Base-by-base conservation (phyloP, 2,888 invertebrate species). In the Leptopilina myrica region DNA sequence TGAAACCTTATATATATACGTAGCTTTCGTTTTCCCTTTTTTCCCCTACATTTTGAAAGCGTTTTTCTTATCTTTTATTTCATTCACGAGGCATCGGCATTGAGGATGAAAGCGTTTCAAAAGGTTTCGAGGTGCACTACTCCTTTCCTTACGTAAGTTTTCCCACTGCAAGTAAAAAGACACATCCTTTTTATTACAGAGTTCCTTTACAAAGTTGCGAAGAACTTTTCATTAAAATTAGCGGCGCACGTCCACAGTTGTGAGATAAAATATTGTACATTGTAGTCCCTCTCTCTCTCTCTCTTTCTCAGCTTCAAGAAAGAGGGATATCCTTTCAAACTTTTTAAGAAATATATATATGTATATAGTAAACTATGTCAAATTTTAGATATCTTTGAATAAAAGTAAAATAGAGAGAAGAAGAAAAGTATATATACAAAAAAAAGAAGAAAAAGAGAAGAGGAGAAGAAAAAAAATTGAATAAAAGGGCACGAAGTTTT, bases 101-200 rank as follows among this genome's bases (percentile, higher is more conserved):
- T 73, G 73, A 73, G 53, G 73, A 73, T 73, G 73, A 73, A 73
- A 73, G 73, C 73, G 73, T 33, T 53, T 69, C 49, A 69, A 69
- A 69, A 69, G 69, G 67, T 69, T 49, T 69, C 67, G 67, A 62
- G 66, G 40, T 69, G 69, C 69, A 69, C 69, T 49, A 49, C 49
- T 69, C 69, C 69, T 69, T 62, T 62, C 69, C 49, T 69, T 69
- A 69, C 69, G 69, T 69, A 69, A 69, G 69, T 69, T 69, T 69
- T 69, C 69, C 69, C 46, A 69, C 69, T 69, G 69, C 69, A 69
- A 53, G 69, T 62, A 62, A 69, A 69, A 69, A 69, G 69, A 69
- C 69, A 69, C 69, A 69, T 69, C 69, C 69, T 69, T 69, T 69
- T 69, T 69, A 69, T 69, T 69, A 69, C 66, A 67, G 66, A 69